Evolutionary conservation across 2,797 vertebrate genomes (phyloP), one percentile per base, ranked within the genome.

Genomic region (Syngnathus acus): DNA sequence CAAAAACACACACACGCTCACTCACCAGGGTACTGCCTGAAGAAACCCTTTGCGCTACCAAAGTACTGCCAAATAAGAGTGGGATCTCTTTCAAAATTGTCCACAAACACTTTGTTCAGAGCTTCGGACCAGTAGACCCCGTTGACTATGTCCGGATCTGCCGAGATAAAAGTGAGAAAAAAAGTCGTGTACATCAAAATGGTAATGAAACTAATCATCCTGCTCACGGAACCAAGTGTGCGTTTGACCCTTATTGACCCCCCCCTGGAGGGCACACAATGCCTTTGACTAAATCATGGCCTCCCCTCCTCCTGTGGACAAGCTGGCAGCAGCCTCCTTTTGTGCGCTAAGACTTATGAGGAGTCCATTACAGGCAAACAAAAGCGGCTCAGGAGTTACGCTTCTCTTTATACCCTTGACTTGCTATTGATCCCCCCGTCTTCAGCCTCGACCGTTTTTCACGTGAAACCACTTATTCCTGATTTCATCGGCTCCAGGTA

Each of bases 51-150:
- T 64, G 96, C 95, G 11, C 96, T 99, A 77, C 95, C 96, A 78
- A 99, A 99, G 80, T 98, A 98, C 73, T 99, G 96, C 96, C 96
- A 99, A 75, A 95, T 97, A 37, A 99, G 94, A 11, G 96, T 95
- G 0, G 96, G 95, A 71, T 99, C 96, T 69, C 91, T 94, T 77
- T 95, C 93, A 85, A 95, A 98, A 83, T 99, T 99, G 80, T 98
- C 95, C 17, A 99, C 95, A 76, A 99, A 99, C 6, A 99, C 95
- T 85, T 97, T 98, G 83, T 99, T 99, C 79, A 99, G 88, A 16
- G 96, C 95, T 84, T 99, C 96, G 0, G 96, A 99, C 96, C 96
- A 99, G 77, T 94, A 99, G 65, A 98, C 95, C 42, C 96, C 96
- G 45, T 99, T 98, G 75, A 99, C 94, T 67, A 98, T 97, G 48